Conservation (phyloP, 2,888 invertebrate genomes). For the Rhodophaea formosa region DNA sequence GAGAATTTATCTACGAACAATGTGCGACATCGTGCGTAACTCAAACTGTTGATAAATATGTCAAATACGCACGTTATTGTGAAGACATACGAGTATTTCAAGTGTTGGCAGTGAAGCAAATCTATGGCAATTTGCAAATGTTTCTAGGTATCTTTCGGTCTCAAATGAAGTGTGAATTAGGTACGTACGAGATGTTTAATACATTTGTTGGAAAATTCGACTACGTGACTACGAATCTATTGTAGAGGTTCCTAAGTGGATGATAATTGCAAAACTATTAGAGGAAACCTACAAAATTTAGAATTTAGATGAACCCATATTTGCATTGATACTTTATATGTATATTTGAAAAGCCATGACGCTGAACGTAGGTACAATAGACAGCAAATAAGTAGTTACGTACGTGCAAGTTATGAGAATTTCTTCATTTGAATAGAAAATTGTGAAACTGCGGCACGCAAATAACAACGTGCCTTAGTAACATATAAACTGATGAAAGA, state of each 20-base stretch:
- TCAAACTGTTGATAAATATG: constrained; percentile 8
- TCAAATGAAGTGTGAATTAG: constrained; percentile 35
- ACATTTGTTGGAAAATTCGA: background rate
- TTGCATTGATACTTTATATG: background rate
- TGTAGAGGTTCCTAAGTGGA: background rate
- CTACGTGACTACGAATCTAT: background rate
- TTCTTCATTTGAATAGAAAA: background rate
- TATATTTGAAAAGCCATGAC: background rate
- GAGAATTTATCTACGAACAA: constrained; percentile 5
- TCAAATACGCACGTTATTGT: background rate
- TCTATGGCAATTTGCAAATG: constrained; percentile 34
- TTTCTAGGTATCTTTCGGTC: constrained; percentile 32
- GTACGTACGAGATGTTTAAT: constrained; percentile 29
- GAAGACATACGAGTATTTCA: background rate
- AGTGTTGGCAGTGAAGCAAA: constrained; percentile 28
- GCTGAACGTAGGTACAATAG: too few species aligned
- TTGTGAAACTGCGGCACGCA: background rate
- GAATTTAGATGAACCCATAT: background rate
- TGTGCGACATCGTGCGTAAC: constrained; percentile 1
- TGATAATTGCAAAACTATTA: background rate
- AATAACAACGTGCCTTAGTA: background rate
- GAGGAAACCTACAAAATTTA: background rate
- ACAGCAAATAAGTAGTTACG: too few species aligned
- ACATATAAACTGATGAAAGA: background rate
- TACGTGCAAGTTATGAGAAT: too few species aligned